Evolutionary conservation across 2,888 invertebrate species (phyloP).

Genomic region (Amiota minor): DNA sequence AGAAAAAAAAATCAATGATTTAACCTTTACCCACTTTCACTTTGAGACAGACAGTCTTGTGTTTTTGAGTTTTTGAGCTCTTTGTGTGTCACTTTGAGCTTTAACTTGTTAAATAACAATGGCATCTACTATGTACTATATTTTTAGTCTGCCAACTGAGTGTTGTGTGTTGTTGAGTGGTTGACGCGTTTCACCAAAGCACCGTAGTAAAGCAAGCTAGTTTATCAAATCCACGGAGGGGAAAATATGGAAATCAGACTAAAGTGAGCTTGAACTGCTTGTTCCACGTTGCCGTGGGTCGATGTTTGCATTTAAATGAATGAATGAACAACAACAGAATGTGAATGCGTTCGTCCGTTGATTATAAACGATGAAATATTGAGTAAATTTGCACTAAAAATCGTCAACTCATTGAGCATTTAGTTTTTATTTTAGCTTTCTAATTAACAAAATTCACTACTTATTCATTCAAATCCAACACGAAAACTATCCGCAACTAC

Average conservation of each 20-base stretch:
- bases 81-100: too few relatives aligned
- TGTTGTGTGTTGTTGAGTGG: too few relatives aligned
- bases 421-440: not conserved
- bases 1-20: too few relatives aligned
- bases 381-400: constrained; percentile 1
- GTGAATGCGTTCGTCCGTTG: not conserved
- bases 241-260: constrained; percentile 19
- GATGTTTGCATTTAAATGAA: constrained; percentile 23
- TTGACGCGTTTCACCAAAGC: too few relatives aligned
- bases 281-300: constrained; percentile 15
- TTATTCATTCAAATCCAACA: constrained; percentile 9
- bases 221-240: not conserved
- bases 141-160: too few relatives aligned
- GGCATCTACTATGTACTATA: too few relatives aligned
- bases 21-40: constrained; percentile 67
- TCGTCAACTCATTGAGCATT: constrained; percentile 18
- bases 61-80: not conserved
- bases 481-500: not conserved
- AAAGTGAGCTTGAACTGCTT: constrained; percentile 24
- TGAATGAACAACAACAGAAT: not conserved
- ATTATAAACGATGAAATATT: constrained; percentile 12
- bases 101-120: too few relatives aligned
- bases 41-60: constrained; percentile 29
- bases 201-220: not conserved
- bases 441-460: constrained; percentile 11